Evolutionary conservation across 2,113 vertebrate genomes (phyloP).

Genomic region (Theristicus caerulescens): DNA sequence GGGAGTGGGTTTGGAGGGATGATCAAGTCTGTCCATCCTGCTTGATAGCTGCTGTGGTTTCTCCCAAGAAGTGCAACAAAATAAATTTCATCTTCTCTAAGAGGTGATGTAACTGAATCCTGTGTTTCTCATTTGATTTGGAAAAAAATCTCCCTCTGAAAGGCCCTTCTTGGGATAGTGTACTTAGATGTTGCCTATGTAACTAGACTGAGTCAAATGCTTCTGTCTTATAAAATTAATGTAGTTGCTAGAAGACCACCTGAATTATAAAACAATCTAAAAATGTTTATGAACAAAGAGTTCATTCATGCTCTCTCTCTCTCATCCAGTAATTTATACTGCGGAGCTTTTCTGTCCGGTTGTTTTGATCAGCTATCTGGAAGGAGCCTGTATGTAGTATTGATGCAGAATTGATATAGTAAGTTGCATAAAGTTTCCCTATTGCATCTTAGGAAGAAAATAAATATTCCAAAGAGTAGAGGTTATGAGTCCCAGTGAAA

Average conservation of each 20-base stretch:
- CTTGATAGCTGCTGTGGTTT: neutral
- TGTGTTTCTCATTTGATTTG: neutral
- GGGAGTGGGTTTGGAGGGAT: neutral
- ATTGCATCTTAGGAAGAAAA: conserved; percentile 37
- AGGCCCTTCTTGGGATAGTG: neutral
- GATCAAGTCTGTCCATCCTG: neutral
- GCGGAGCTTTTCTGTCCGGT: neutral
- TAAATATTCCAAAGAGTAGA: conserved; percentile 49
- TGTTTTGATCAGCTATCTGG: neutral
- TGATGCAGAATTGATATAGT: conserved; percentile 22
- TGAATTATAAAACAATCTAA: neutral
- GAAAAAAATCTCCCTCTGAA: neutral
- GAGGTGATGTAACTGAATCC: neutral
- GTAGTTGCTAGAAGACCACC: neutral
- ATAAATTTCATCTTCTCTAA: neutral
- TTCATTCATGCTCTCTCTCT: neutral
- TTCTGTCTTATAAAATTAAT: neutral
- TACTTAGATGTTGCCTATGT: neutral
- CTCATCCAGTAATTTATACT: neutral
- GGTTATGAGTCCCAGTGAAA: conserved; percentile 53
- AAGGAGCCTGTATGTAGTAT: neutral
- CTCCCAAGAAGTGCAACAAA: neutral
- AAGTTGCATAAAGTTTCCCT: conserved; percentile 38
- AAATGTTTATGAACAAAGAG: neutral
- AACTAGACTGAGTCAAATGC: neutral